Evolutionary conservation across 2,113 vertebrate species (phyloP).

Genomic region (Spea bombifrons): DNA sequence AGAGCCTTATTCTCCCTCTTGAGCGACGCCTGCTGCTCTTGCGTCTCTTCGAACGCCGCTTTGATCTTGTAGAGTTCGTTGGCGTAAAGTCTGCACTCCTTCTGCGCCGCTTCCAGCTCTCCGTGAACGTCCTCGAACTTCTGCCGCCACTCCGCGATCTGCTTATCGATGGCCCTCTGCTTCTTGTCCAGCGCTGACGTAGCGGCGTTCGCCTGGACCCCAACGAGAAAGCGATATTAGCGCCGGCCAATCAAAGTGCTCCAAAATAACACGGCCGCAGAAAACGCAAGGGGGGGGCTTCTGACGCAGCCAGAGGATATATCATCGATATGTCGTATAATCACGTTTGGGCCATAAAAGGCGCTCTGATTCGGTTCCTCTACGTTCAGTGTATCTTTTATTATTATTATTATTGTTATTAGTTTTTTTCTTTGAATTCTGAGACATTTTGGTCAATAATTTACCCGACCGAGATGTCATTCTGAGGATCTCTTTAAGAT

Average conservation of each 20-base stretch:
- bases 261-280: not conserved
- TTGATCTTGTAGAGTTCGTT: constrained; percentile 70
- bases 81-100: constrained; percentile 63
- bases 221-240: not conserved
- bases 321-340: not conserved
- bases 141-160: constrained; percentile 65
- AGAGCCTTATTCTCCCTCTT: constrained; percentile 67
- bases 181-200: constrained; percentile 69
- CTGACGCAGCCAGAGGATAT: not conserved
- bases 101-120: constrained; percentile 65
- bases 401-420: too few relatives aligned
- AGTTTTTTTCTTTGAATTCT: too few relatives aligned
- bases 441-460: too few relatives aligned
- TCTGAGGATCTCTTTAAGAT: too few relatives aligned
- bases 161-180: constrained; percentile 66
- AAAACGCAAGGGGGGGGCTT: too few relatives aligned
- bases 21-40: constrained; percentile 61
- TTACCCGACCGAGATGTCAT: too few relatives aligned
- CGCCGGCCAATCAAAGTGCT: not conserved
- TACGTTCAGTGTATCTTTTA: too few relatives aligned
- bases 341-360: too few relatives aligned
- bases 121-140: constrained; percentile 66
- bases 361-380: too few relatives aligned
- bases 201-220: constrained; percentile 62
- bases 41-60: constrained; percentile 59